Conservation (phyloP, 2,888 invertebrate species). For the Tipula vernalis region DNA sequence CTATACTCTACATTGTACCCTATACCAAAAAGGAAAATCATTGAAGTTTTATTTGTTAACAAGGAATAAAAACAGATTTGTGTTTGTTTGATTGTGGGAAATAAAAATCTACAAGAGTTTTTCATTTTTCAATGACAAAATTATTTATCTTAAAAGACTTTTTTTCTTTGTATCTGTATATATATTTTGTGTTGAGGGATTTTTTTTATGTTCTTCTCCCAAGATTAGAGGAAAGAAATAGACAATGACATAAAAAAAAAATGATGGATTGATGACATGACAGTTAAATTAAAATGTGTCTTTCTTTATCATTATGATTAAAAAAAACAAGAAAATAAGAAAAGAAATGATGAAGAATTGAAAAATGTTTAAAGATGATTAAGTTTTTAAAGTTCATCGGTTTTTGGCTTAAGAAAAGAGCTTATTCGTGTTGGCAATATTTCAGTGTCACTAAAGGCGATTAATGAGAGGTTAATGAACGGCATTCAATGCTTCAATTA, state of each 20-base stretch:
- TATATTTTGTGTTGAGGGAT: not conserved
- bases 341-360: not conserved
- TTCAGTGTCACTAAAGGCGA: not conserved
- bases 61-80: not conserved
- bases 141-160: not conserved
- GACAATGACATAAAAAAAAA: not conserved
- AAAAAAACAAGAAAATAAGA: not conserved
- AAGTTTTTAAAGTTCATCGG: not conserved
- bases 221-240: not conserved
- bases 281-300: not conserved
- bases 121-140: constrained; percentile 4
- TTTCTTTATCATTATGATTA: constrained; percentile 4
- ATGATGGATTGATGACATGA: constrained; percentile 4
- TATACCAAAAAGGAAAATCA: not conserved
- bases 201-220: not conserved
- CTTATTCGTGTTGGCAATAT: not conserved
- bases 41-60: not conserved
- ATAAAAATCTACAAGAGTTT: not conserved
- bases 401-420: not conserved
- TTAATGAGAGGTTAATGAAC: not conserved
- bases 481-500: not conserved
- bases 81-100: not conserved
- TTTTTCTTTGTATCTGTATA: not conserved
- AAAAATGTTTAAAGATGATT: not conserved
- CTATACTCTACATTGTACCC: too few relatives aligned